These are phyloP conservation scores for Madoqua kirkii DNA, from an alignment of 2,113 vertebrate species.

Conservation along the genomic window DNA sequence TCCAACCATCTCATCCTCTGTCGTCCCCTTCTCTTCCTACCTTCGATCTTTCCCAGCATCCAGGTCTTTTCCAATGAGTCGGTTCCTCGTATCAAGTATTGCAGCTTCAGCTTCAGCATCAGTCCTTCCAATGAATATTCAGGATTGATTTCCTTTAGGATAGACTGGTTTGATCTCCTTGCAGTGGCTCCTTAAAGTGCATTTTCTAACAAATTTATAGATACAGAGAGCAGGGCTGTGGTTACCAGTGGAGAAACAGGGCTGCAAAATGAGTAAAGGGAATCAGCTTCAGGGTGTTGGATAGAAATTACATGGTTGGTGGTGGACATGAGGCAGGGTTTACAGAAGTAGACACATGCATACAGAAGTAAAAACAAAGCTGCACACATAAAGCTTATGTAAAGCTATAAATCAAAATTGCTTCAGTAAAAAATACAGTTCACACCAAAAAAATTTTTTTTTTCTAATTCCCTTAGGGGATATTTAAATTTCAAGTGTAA, in stretches of 20 bases:
- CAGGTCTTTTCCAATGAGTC: neutral
- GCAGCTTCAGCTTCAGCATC: neutral
- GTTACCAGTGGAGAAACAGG: neutral
- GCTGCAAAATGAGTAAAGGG: neutral
- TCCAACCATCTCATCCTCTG: neutral
- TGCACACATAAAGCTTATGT: neutral
- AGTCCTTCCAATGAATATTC: neutral
- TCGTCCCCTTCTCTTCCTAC: neutral
- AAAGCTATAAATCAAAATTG: neutral
- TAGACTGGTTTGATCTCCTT: neutral
- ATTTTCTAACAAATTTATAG: neutral
- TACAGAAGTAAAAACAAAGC: neutral
- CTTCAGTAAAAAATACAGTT: neutral
- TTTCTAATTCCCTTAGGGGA: neutral
- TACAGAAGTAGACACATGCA: neutral
- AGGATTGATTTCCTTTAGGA: neutral
- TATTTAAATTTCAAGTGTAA: neutral
- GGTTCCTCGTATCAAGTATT: neutral
- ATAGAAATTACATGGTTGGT: neutral
- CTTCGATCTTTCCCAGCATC: neutral
- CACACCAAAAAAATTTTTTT: neutral
- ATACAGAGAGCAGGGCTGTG: neutral
- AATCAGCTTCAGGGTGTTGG: neutral
- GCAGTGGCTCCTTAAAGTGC: neutral
- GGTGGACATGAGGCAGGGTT: no score